A percentile compares a stretch with the other conserved stretches of the same genome.
These are phyloP conservation scores for Luffia ferchaultella DNA, from an alignment of 2,888 invertebrate genomes.

Conservation along the genomic window DNA sequence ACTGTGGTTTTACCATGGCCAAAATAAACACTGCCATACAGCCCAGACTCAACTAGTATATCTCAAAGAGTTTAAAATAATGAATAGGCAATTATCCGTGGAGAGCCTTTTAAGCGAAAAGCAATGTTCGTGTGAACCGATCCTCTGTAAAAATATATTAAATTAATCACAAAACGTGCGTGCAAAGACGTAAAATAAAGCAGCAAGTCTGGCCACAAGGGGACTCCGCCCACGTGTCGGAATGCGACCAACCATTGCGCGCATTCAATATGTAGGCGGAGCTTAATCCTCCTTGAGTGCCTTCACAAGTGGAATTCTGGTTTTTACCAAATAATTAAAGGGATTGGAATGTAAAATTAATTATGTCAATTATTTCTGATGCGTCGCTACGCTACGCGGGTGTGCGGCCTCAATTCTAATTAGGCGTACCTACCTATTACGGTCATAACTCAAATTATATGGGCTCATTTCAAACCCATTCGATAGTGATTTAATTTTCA, in stretches of 20 bases:
- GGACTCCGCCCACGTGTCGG: constrained; percentile 5
- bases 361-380: constrained; percentile 38
- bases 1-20: no score
- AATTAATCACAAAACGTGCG: constrained; percentile 51
- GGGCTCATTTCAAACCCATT: not conserved
- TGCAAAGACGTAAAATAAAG: constrained; percentile 31
- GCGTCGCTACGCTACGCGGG: constrained; percentile 15
- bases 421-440: constrained; percentile 5
- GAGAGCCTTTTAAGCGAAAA: constrained; percentile 23
- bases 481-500: not conserved
- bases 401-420: constrained; percentile 9
- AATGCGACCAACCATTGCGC: no score
- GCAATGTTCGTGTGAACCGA: constrained; percentile 39
- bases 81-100: not conserved
- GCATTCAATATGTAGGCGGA: no score
- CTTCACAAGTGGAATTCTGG: constrained; percentile 22
- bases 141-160: constrained; percentile 47
- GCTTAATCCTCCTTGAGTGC: constrained; percentile 28
- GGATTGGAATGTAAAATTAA: constrained; percentile 39
- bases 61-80: not conserved
- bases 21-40: no score
- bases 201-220: constrained; percentile 10
- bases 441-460: not conserved
- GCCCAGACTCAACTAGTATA: not conserved
- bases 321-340: constrained; percentile 39